Conservation (phyloP, 2,888 invertebrate genomes). For the Mamestra brassicae region DNA sequence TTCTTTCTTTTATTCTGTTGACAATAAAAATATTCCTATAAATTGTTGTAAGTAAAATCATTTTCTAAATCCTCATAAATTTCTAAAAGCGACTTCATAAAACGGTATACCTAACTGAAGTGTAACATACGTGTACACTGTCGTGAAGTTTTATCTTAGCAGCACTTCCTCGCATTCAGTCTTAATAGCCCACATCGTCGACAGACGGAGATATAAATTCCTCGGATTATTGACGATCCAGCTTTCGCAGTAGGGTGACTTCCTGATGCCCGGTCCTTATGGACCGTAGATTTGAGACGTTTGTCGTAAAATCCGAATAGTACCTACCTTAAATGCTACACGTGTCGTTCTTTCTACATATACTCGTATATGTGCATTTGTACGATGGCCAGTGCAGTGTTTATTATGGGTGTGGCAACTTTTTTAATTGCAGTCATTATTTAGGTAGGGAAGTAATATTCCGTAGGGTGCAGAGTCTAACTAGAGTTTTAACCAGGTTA, state of each 20-base stretch:
- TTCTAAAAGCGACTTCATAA: constrained; percentile 14
- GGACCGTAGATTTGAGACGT: constrained; percentile 17
- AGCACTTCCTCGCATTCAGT: constrained; percentile 36
- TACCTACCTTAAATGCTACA: constrained; percentile 3
- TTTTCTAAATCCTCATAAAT: too few relatives aligned
- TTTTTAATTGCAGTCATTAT: too few relatives aligned
- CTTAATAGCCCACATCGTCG: constrained; percentile 44
- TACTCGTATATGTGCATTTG: background rate
- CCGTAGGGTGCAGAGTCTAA: too few relatives aligned
- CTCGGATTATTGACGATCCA: constrained; percentile 62
- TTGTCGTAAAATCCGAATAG: constrained; percentile 13
- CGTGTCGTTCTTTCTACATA: background rate
- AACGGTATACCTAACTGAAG: background rate
- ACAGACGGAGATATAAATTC: constrained; percentile 62
- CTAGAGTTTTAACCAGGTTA: background rate
- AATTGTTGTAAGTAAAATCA: background rate
- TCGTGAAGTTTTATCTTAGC: constrained; percentile 39
- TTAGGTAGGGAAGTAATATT: too few relatives aligned
- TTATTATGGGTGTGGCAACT: background rate
- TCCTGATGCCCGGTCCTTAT: constrained; percentile 35
- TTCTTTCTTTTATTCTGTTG: background rate
- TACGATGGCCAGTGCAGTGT: background rate
- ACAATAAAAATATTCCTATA: background rate
- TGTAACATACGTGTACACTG: background rate
- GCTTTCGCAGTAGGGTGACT: constrained; percentile 43